Percentiles rank a stretch among this genome's conserved stretches.
Conservation (phyloP, 2,113 vertebrate species). For the Tor tambroides region DNA sequence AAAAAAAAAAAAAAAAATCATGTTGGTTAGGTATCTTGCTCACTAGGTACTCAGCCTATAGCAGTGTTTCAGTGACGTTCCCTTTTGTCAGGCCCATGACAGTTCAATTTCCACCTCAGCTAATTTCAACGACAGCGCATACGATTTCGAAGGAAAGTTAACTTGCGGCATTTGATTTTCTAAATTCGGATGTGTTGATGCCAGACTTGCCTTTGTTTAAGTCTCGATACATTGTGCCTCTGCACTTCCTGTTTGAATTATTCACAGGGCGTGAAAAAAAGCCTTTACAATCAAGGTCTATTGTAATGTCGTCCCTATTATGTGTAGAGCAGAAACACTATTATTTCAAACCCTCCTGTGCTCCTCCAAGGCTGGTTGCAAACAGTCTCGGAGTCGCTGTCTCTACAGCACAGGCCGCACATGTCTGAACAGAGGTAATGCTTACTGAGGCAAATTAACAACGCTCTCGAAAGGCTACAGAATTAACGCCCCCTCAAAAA, state of each 20-base stretch:
- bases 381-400: constrained; percentile 3
- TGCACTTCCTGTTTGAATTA: constrained; percentile 21
- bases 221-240: not conserved
- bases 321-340: not conserved
- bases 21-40: not conserved
- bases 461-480: not conserved
- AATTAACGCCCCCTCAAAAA: constrained; percentile 26
- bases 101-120: constrained; percentile 16
- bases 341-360: not conserved
- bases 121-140: not conserved
- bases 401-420: not conserved
- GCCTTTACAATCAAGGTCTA: constrained; percentile 12
- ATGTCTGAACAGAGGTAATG: constrained; percentile 20
- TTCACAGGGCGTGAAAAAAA: constrained; percentile 20
- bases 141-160: not conserved
- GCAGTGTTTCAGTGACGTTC: not conserved
- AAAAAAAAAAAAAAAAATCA: not conserved
- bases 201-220: not conserved
- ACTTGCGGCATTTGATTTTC: not conserved
- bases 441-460: constrained; percentile 44
- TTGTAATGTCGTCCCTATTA: constrained; percentile 25
- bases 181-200: constrained; percentile 13
- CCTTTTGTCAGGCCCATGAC: not conserved
- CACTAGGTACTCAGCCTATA: not conserved
- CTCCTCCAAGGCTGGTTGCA: constrained; percentile 6